These are phyloP conservation scores for Pterocles burchelli DNA, from an alignment of 2,113 vertebrate species.

Conservation along the genomic window DNA sequence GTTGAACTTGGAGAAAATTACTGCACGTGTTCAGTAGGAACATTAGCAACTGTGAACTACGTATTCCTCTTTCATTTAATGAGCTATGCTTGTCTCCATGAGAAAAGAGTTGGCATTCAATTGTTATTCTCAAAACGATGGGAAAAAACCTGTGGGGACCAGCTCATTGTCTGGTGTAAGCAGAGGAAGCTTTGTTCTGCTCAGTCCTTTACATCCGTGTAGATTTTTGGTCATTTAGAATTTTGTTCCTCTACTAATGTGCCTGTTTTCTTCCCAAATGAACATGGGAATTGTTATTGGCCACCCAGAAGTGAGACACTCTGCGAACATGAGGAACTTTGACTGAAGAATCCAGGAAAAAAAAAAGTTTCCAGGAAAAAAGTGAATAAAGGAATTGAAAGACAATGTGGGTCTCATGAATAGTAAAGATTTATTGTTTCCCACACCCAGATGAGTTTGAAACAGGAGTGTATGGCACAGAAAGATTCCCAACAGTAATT, in stretches of 20 bases:
- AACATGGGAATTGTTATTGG: accelerated
- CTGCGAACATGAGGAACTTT: neutral
- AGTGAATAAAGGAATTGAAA: neutral
- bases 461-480: neutral
- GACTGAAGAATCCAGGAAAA: neutral
- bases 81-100: neutral
- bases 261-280: neutral
- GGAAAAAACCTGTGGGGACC: neutral
- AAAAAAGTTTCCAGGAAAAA: neutral
- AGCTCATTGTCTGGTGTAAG: neutral
- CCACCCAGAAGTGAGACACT: accelerated
- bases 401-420: neutral
- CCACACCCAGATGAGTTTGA: neutral
- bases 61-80: neutral
- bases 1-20: neutral
- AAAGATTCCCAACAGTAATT: neutral
- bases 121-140: neutral
- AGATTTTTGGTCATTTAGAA: neutral
- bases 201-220: neutral
- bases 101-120: neutral
- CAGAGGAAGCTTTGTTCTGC: neutral
- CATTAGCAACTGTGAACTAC: neutral
- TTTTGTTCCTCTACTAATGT: no score
- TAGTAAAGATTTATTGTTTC: conserved; percentile 36
- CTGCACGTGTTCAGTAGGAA: neutral